Base-by-base conservation (phyloP, 2,888 invertebrate species). In the Ceramica pisi region DNA sequence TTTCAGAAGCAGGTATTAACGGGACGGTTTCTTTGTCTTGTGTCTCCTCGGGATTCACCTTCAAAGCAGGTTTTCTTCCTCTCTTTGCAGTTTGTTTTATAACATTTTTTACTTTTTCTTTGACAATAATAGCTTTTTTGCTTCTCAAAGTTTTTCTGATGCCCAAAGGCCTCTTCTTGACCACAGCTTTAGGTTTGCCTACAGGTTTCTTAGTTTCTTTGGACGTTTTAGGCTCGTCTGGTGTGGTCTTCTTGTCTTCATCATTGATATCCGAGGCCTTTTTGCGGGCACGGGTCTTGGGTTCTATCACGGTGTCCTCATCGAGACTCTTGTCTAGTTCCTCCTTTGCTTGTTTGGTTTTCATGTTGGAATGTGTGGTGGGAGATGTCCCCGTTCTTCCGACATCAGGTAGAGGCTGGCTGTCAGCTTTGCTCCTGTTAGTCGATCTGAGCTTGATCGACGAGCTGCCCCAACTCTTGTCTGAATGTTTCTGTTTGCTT, bases 331-430 rank as follows among this genome's bases (percentile, higher is more conserved):
- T 95, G 75, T 95, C 95, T 75, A 90, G 88, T 82, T 95, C 96
- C 76, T 95, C 95, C 88, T 95, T 96, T 71, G 86, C 83, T 88
- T 96, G 95, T 90, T 96, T 96, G 85, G 96, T 95, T 94, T 96
- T 96, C 96, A 96, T 96, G 93, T 92, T 96, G 95, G 95, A 95
- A 95, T 96, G 94, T 95, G 89, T 91, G 92, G 92, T 92, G 93
- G 94, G 92, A 93, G 90, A 87, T 88, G 87, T 86, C 89, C 93
- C 94, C 92, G 94, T 95, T 92, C 89, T 90, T 92, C 91, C 94
- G 96, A 95, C 96, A 96, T 96, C 90, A 95, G 96, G 95, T 92
- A 92, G 85, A 89, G 83, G 81, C 87, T 91, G 84, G 64, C 80
- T 83, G 82, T 91, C 91, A 85, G 86, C 85, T 87, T 87, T 86